Evolutionary conservation across 2,888 invertebrate genomes (phyloP).

Genomic region (Acanthosepion esculentum): DNA sequence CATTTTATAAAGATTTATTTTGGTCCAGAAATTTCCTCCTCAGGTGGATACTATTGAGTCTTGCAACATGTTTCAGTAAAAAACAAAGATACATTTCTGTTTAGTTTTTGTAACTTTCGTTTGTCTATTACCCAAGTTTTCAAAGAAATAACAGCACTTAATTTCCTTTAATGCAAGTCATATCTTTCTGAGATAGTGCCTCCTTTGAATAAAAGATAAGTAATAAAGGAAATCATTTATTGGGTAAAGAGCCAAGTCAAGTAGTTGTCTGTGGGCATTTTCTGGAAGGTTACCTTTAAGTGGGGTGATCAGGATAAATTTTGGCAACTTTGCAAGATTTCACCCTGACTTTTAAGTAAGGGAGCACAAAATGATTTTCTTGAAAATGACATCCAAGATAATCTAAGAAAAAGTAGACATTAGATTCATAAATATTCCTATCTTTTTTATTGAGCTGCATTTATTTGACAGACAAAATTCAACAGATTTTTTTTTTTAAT

Average conservation of each 20-base stretch:
- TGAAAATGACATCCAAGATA: not conserved
- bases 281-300: conserved; percentile 6
- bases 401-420: no score
- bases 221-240: not conserved
- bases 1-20: no score
- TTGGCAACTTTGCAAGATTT: conserved; percentile 4
- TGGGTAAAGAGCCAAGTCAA: not conserved
- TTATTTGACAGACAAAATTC: no score
- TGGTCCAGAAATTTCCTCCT: not conserved
- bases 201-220: conserved; percentile 2
- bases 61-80: not conserved
- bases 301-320: not conserved
- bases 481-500: no score
- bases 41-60: not conserved
- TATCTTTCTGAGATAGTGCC: not conserved
- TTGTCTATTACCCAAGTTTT: not conserved
- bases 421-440: no score
- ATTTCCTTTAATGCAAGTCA: not conserved
- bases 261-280: conserved; percentile 6
- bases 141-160: not conserved
- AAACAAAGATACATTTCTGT: not conserved
- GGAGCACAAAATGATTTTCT: not conserved
- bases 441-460: no score
- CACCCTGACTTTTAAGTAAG: not conserved
- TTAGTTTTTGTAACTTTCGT: not conserved